Conservation (phyloP, 2,888 invertebrate genomes). For the Linyphia triangularis region DNA sequence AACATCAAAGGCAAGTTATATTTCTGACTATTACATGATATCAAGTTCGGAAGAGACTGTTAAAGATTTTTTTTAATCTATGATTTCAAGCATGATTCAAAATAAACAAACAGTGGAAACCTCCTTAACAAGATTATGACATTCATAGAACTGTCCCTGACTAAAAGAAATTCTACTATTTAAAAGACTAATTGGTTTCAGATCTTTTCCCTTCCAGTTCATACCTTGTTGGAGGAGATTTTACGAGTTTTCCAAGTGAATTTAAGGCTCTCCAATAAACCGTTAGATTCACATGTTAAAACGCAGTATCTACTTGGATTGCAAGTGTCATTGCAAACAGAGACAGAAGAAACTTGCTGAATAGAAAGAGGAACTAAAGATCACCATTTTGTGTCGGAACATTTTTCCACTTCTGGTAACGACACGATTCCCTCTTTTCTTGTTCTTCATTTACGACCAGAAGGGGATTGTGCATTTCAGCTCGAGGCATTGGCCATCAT, state of each 20-base stretch:
- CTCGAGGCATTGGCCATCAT: constrained; percentile 61
- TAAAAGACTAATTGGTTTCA: constrained; percentile 19
- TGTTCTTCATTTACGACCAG: constrained; percentile 53
- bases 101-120: neutral
- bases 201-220: neutral
- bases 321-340: constrained; percentile 49
- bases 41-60: no score
- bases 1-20: no score
- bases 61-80: no score
- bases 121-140: constrained; percentile 2
- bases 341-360: constrained; percentile 28
- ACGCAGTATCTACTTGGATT: constrained; percentile 10
- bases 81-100: no score
- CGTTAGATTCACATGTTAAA: constrained; percentile 6
- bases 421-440: constrained; percentile 23
- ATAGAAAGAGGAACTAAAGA: neutral
- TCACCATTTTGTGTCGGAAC: constrained; percentile 23
- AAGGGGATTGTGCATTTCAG: constrained; percentile 60
- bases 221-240: constrained; percentile 18
- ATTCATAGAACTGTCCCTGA: neutral
- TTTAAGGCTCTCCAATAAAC: constrained; percentile 15
- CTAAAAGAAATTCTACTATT: neutral
- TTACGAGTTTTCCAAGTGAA: constrained; percentile 1
- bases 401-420: constrained; percentile 64
- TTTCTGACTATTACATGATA: no score